Percentiles rank a stretch among this genome's conserved stretches.
Evolutionary conservation across 2,113 vertebrate species (phyloP).

Genomic region (Apistogramma diplotaenia): DNA sequence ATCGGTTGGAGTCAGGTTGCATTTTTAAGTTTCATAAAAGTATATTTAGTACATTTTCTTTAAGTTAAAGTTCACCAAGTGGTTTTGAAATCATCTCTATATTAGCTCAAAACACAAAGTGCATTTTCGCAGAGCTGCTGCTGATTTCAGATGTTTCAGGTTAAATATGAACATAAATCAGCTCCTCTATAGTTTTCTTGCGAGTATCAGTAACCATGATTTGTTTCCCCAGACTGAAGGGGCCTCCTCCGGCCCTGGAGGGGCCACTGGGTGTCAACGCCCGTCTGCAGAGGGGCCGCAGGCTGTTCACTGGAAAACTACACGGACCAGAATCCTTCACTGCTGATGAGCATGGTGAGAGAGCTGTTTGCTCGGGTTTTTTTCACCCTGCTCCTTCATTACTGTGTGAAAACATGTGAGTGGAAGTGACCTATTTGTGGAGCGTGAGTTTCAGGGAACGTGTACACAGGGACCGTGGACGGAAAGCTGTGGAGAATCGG

Average conservation of each 20-base stretch:
- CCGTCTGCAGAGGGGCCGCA: conserved; percentile 67
- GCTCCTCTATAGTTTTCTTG: background rate
- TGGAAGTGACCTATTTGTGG: background rate
- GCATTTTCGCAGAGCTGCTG: no score
- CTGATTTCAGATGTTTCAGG: no score
- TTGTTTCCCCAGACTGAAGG: conserved; percentile 62
- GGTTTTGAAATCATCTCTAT: background rate
- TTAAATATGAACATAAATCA: background rate
- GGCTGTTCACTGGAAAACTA: conserved; percentile 68
- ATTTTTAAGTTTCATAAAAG: background rate
- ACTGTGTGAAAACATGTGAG: background rate
- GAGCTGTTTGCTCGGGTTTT: background rate
- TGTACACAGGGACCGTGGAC: conserved; percentile 78
- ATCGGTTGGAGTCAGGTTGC: background rate
- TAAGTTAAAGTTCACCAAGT: background rate
- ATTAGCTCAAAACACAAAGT: background rate
- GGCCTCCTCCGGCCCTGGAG: conserved; percentile 65
- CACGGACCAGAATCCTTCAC: conserved; percentile 75
- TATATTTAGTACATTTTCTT: background rate
- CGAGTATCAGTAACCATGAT: background rate
- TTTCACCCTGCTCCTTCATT: background rate
- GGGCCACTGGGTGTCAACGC: conserved; percentile 72
- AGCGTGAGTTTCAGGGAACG: conserved; percentile 60
- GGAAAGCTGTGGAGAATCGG: conserved; percentile 77
- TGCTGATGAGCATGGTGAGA: conserved; percentile 66